Conservation (phyloP, 2,888 invertebrate genomes). For the Heliconius erato region DNA sequence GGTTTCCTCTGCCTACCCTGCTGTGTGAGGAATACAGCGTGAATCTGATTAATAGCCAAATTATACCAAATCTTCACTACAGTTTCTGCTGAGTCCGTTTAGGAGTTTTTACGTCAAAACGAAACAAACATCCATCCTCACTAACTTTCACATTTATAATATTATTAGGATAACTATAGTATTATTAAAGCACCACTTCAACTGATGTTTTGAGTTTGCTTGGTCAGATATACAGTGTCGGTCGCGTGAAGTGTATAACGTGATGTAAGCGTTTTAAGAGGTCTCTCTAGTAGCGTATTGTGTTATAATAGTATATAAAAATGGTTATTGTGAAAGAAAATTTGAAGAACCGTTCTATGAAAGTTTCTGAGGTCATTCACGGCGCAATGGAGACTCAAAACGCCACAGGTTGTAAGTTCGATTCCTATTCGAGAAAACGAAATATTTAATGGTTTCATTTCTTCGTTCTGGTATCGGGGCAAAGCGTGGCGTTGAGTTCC, state of each 20-base stretch:
- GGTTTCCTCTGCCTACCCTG: too few relatives aligned
- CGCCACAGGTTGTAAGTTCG: neutral
- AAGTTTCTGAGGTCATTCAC: neutral
- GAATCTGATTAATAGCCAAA: too few relatives aligned
- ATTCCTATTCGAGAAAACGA: neutral
- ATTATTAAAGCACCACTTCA: neutral
- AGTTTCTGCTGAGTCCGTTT: too few relatives aligned
- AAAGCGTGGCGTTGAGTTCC: neutral
- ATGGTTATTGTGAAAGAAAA: neutral
- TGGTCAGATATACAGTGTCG: neutral
- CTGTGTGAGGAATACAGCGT: too few relatives aligned
- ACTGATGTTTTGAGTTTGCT: constrained; percentile 1
- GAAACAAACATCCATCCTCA: too few relatives aligned
- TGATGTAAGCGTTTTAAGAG: constrained; percentile 1
- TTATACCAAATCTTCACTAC: too few relatives aligned
- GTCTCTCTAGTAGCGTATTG: neutral
- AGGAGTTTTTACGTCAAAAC: too few relatives aligned
- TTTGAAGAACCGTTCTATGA: neutral
- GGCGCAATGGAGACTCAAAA: too few relatives aligned
- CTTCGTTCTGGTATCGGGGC: neutral
- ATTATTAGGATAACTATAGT: neutral
- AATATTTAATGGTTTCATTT: neutral
- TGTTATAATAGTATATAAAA: neutral
- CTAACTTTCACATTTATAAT: too few relatives aligned
- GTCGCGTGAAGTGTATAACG: constrained; percentile 5